These are phyloP conservation scores for Drosophila rufa DNA, from an alignment of 1,140 invertebrate genomes.

Conservation along the genomic window DNA sequence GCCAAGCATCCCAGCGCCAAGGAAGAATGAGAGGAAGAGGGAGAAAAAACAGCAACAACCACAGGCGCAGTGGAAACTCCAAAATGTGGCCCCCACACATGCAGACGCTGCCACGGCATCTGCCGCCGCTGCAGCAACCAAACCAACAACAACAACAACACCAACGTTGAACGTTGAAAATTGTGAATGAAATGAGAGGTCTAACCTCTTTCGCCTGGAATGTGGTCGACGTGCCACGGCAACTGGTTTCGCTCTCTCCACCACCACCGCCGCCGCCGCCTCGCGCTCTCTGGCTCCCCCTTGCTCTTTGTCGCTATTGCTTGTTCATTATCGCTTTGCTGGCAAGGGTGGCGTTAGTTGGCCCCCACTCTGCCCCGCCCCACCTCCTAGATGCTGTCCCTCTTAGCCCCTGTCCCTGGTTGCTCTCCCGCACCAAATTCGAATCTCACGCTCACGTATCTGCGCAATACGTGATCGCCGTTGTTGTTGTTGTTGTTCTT, in stretches of 20 bases:
- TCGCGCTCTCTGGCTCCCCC: constrained; percentile 12
- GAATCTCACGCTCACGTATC: constrained; percentile 58
- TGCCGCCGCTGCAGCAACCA: constrained; percentile 20
- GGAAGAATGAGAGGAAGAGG: constrained; percentile 3
- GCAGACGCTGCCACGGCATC: constrained; percentile 28
- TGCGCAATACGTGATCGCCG: constrained; percentile 65
- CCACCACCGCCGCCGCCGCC: not conserved
- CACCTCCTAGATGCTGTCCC: constrained; percentile 24
- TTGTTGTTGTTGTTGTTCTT: constrained; percentile 35
- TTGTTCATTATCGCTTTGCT: constrained; percentile 76
- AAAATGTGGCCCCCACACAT: constrained; percentile 59
- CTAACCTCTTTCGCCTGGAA: constrained; percentile 76
- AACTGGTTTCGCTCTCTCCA: constrained; percentile 60
- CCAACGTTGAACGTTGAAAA: constrained; percentile 53
- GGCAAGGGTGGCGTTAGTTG: constrained; percentile 73
- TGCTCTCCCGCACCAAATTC: constrained; percentile 26
- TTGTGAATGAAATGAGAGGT: constrained; percentile 80
- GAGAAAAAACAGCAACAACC: constrained; percentile 12
- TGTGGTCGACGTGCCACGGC: constrained; percentile 75
- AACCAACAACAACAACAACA: constrained; percentile 12
- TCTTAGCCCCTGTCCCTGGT: constrained; percentile 11
- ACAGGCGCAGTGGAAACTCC: constrained; percentile 32
- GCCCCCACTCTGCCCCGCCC: constrained; percentile 28
- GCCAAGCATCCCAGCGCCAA: constrained; percentile 47
- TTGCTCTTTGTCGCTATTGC: constrained; percentile 34